phyloP scores from a whole-genome alignment of 2,113 vertebrate species.

The Muntiacus reevesi region DNA sequence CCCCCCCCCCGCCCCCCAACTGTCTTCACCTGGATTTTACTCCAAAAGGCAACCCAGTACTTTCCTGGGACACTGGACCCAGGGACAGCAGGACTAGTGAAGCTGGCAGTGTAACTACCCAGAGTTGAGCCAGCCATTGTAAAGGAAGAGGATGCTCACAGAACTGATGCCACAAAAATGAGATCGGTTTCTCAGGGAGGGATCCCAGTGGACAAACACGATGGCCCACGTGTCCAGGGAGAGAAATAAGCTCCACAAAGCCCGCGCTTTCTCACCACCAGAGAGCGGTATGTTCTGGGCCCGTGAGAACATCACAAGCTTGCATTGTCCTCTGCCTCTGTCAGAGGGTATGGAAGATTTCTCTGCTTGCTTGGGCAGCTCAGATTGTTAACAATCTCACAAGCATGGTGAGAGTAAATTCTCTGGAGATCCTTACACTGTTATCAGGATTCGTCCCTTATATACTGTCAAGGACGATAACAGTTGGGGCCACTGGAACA shows the following conservation, averaged over 20 bases:
- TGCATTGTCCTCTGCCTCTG: neutral
- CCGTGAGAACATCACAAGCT: neutral
- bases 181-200: neutral
- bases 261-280: neutral
- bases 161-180: neutral
- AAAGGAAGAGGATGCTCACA: neutral
- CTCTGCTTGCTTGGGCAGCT: neutral
- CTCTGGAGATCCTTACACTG: neutral
- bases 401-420: neutral
- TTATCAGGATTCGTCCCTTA: neutral
- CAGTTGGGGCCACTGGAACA: neutral
- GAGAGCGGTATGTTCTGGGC: neutral
- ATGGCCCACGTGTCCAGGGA: no score
- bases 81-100: neutral
- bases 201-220: neutral
- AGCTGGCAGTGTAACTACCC: neutral
- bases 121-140: neutral
- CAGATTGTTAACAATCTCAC: neutral
- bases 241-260: neutral
- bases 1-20: rapidly evolving
- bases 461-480: neutral
- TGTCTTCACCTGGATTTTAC: neutral
- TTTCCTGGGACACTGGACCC: neutral
- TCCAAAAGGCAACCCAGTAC: neutral
- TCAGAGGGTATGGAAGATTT: neutral